These are phyloP conservation scores for Cettia cetti DNA, from an alignment of 2,113 vertebrate species.

Conservation along the genomic window DNA sequence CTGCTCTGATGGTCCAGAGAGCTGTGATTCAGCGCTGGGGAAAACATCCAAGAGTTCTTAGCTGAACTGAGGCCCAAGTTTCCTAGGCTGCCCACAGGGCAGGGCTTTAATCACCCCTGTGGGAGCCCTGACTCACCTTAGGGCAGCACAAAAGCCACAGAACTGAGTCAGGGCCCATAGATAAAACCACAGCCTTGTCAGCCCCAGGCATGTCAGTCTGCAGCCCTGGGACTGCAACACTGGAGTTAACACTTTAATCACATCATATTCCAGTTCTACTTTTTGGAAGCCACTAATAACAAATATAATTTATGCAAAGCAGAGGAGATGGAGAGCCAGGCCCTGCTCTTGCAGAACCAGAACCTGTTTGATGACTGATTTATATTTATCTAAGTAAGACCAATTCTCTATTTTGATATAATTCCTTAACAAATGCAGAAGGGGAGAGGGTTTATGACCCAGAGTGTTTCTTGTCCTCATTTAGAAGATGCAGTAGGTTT, in stretches of 20 bases:
- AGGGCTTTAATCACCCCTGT: not conserved
- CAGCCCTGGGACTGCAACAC: not conserved
- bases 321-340: not conserved
- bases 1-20: not conserved
- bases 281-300: not conserved
- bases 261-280: fast-evolving
- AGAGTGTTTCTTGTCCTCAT: not conserved
- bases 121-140: not conserved
- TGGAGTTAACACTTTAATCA: not conserved
- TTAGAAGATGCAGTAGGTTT: not conserved
- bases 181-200: not conserved
- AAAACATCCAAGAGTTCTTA: not conserved
- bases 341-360: not conserved
- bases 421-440: not conserved
- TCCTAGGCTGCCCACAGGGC: not conserved
- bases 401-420: not conserved
- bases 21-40: not conserved
- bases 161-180: not conserved
- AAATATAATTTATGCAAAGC: not conserved
- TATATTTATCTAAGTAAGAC: not conserved
- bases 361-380: not conserved
- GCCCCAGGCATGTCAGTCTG: not conserved
- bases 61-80: not conserved
- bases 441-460: not conserved
- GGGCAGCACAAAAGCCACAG: not conserved